phyloP scores from a whole-genome alignment of 2,797 vertebrate genomes.

The Myotis daubentonii region DNA sequence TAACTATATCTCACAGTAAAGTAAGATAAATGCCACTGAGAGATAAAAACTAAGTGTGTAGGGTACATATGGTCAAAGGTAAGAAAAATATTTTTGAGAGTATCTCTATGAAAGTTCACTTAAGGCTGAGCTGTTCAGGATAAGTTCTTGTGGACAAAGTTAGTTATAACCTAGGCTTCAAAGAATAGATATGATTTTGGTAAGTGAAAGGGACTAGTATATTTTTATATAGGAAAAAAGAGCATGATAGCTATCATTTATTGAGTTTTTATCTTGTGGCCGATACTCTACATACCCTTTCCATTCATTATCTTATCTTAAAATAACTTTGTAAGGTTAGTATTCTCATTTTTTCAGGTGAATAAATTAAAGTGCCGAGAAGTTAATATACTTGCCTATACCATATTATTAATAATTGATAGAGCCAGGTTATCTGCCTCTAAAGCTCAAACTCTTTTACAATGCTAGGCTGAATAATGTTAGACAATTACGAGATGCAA shows the following conservation, averaged over 20 bases:
- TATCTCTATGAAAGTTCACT: not conserved
- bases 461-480: not conserved
- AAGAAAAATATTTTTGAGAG: not conserved
- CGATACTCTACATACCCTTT: not conserved
- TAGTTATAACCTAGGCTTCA: not conserved
- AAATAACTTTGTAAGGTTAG: not conserved
- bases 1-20: not conserved
- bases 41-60: not conserved
- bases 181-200: not conserved
- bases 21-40: not conserved
- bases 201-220: not conserved
- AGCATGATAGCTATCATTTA: not conserved
- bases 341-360: not conserved
- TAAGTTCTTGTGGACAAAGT: not conserved
- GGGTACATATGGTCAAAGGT: not conserved
- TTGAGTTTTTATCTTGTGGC: not conserved
- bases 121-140: not conserved
- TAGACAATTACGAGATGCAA: not conserved
- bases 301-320: not conserved
- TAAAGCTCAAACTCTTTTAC: constrained; percentile 6
- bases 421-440: not conserved
- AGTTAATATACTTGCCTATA: not conserved
- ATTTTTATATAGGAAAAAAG: not conserved
- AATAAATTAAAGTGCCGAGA: not conserved
- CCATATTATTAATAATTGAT: not conserved